Evolutionary conservation across 2,113 vertebrate genomes (phyloP), one percentile per base, ranked within the genome.

Genomic region (Myotis brandtii): DNA sequence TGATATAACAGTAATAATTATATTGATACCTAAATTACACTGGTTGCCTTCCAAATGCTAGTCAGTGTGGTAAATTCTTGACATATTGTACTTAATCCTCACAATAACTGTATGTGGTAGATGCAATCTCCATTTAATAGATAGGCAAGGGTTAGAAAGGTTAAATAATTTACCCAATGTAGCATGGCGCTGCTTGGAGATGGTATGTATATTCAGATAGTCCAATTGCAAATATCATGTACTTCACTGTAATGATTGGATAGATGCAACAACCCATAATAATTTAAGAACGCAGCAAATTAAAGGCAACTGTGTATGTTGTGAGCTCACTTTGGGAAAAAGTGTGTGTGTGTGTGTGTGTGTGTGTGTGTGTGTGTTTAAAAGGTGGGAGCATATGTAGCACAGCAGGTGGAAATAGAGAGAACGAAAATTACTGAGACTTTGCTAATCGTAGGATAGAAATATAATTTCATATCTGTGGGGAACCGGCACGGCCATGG

Each of bases 131-230:
- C 40, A 62, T 95, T 95, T 93, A 89, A 89, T 40, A 92, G 14
- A n/a, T 9, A 82, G 83, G 72, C 20, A 20, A 37, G 9, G 5
- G 59, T 50, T 80, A 70, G 37, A 94, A 66, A 87, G 0, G 77
- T 66, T 21, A 96, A 90, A 40, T 62, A 27, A 95, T 89, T 95
- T 95, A n/a, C 25, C 48, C 54, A 91, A 0, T n/a, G 8, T 89
- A 4, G 52, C 32, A 52, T 6, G 8, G 9, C 23, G 16, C 64
- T 48, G 62, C 23, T 9, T n/a, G 40, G 32, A 20, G n/a, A 75
- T 12, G 32, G 14, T 7, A 3, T 64, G 16, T 18, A 13, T 21
- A 43, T 27, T 16, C 25, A 59, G 66, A 27, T 21, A 32, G 9
- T 40, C 20, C 8, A 30, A 7, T 37, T n/a, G 27, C 0, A 59